phyloP scores from a whole-genome alignment of 2,797 vertebrate genomes.

The Cynopterus sphinx region DNA sequence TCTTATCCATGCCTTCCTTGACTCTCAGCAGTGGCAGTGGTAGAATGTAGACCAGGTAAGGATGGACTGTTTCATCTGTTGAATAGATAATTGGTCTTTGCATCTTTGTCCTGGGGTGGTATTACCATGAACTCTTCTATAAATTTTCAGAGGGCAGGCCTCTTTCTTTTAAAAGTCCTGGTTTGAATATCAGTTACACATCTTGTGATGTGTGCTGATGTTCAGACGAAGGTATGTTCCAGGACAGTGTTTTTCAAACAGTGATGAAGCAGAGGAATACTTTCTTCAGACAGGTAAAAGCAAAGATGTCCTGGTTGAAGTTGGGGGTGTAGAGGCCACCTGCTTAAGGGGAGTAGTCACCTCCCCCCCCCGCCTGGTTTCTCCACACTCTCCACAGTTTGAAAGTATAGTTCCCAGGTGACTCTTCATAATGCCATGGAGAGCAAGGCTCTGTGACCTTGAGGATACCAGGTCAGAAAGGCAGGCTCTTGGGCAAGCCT shows the following conservation, averaged over 20 bases:
- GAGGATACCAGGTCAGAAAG: not conserved
- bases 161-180: not conserved
- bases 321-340: not conserved
- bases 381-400: accelerated
- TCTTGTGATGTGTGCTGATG: not conserved
- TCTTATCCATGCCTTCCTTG: not conserved
- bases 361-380: not conserved
- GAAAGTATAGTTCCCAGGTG: not conserved
- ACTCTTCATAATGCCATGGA: not conserved
- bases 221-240: not conserved
- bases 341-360: not conserved
- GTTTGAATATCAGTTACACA: not conserved
- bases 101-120: not conserved
- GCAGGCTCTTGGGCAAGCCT: not conserved
- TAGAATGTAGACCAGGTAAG: not conserved
- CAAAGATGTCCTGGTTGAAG: not conserved
- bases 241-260: not conserved
- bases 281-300: not conserved
- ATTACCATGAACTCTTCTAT: not conserved
- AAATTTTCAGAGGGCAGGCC: not conserved
- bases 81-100: not conserved
- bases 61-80: not conserved
- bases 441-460: not conserved
- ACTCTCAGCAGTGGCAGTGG: not conserved
- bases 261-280: not conserved